Conservation (phyloP, 1,140 invertebrate species). For the Drosophila tsacasi region DNA sequence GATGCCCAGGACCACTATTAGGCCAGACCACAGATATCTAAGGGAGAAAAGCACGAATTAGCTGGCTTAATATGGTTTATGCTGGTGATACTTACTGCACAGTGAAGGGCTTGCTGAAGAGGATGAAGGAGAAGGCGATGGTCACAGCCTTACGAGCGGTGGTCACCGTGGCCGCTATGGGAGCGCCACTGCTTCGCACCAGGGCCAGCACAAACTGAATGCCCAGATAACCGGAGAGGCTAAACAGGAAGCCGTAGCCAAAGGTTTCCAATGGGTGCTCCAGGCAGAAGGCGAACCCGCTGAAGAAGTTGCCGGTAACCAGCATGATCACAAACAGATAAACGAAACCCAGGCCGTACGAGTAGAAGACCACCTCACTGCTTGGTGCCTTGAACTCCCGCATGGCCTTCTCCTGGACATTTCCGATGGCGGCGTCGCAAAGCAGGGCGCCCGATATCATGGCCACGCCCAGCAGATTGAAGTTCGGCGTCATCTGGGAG, state of each 20-base stretch:
- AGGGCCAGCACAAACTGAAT: conserved; percentile 96
- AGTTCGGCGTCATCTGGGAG: conserved; percentile 94
- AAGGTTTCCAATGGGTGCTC: conserved; percentile 92
- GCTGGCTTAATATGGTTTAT: fast-evolving
- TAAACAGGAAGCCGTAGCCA: conserved; percentile 94
- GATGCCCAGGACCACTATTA: conserved; percentile 94
- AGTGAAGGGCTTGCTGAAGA: conserved; percentile 98
- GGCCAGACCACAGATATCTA: conserved; percentile 96
- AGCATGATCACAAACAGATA: conserved; percentile 93
- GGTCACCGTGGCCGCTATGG: conserved; percentile 95
- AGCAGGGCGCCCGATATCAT: conserved; percentile 95
- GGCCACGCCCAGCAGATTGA: conserved; percentile 92
- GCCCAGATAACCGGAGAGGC: conserved; percentile 95
- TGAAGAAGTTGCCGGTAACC: conserved; percentile 90
- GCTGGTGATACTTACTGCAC: conserved; percentile 90
- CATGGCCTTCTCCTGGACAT: conserved; percentile 98
- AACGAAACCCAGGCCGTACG: conserved; percentile 94
- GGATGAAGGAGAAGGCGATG: conserved; percentile 95
- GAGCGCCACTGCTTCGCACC: conserved; percentile 94
- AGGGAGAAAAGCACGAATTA: conserved; percentile 52
- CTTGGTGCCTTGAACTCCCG: conserved; percentile 93
- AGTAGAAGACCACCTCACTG: conserved; percentile 97
- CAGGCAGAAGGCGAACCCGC: conserved; percentile 92
- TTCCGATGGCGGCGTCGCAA: conserved; percentile 97
- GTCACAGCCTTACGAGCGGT: conserved; percentile 96